These are phyloP conservation scores for Balanococcus diminutus DNA, from an alignment of 2,888 invertebrate genomes.

Conservation along the genomic window DNA sequence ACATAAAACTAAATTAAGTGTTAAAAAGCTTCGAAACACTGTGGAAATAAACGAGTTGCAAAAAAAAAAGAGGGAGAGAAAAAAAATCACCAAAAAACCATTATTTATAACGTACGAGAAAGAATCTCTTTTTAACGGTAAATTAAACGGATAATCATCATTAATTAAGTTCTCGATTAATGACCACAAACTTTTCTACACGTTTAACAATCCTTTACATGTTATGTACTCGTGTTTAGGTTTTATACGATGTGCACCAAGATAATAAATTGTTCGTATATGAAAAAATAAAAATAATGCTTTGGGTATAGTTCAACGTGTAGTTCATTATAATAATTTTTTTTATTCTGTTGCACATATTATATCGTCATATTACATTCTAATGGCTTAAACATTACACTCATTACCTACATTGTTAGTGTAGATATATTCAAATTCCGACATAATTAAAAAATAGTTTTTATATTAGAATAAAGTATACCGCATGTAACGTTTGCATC, in stretches of 20 bases:
- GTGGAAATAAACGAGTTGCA: neutral
- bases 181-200: constrained; percentile 9
- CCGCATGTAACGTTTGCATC: neutral
- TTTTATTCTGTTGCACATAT: neutral
- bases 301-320: no score
- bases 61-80: neutral
- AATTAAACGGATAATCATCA: constrained; percentile 27
- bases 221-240: no score
- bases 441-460: neutral
- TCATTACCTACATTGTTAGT: neutral
- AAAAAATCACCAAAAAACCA: neutral
- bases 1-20: constrained; percentile 27
- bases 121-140: constrained; percentile 2
- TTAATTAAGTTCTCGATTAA: constrained; percentile 20
- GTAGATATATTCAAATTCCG: neutral
- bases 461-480: neutral
- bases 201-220: neutral
- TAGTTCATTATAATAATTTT: neutral
- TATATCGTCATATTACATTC: neutral
- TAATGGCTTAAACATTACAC: neutral
- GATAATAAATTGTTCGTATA: neutral
- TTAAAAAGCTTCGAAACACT: neutral
- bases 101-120: constrained; percentile 23
- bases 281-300: neutral
- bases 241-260: neutral